Base-by-base conservation (phyloP, 2,113 vertebrate genomes). In the Amblyopsis rosae region DNA sequence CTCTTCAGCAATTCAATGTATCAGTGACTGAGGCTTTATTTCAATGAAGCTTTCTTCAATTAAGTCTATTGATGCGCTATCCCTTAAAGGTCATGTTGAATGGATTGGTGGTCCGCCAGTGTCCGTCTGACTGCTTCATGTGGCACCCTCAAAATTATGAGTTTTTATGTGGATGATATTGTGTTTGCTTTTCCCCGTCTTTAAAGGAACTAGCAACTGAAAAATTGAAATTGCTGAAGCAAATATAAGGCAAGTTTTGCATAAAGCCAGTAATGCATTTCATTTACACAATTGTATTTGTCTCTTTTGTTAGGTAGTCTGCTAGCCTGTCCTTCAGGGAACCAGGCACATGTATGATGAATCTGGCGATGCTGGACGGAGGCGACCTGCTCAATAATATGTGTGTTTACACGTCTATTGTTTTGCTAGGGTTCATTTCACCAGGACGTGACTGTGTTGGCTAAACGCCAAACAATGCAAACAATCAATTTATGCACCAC, bases 341-440 rank as follows among this genome's bases (percentile, higher is more conserved):
- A 7, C 12, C 12, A n/a, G 51, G 51, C n/a, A 54, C 13, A 54
- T 3, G 6, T 7, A 54, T 54, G 51, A 50, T 50, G 49, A 50
- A 11, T 50, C 49, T 50, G 9, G 49, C 3, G 12, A 11, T 7
- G 6, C 8, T 4, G 13, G 35, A 54, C n/a, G n/a, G 62, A 58
- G 59, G 12, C 15, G 56, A 47, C 48, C 0, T 50, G 45, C 69
- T 69, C 59, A 57, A 60, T 74, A 59, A 56, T 58, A 56, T 70
- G 66, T 65, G 49, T 70, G 72, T 70, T 82, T 75, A 70, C 53
- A 57, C 41, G 65, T 68, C 58, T 32, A 67, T 68, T 77, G 12
- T 67, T 71, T 54, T 61, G 12, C 56, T 6, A 3, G 35, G 70
- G 63, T 63, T 79, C 56, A 65, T 67, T 80, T 78, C 58, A 62